Base-by-base conservation (phyloP, 2,797 vertebrate genomes). In the Catostomus latipinnis region DNA sequence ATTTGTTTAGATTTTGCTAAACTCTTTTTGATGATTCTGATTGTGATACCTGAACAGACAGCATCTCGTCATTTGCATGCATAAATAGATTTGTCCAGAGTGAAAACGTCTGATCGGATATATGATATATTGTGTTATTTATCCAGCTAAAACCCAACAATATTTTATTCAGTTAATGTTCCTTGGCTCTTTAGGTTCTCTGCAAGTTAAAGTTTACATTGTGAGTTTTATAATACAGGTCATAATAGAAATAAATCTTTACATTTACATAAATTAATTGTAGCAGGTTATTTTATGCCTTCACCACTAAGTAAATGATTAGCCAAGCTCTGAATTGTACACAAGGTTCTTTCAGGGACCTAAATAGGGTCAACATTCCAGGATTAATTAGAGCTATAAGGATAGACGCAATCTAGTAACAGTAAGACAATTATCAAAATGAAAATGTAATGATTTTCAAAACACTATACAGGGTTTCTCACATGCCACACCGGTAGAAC, bases 11-110 rank as follows among this genome's bases (percentile, higher is more conserved):
- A 6, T 63, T 56, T 66, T 4, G 18, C 46, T 34, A 4, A 56
- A 49, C 58, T 56, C 18, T 54, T 75, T 52, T 46, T 75, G 73
- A 75, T 65, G 45, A 50, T 34, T 56, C 52, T 22, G 34, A 54
- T 67, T 67, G 56, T 18, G 34, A 76, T 18, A 76, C 18, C 9
- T 48, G 34, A 56, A 46, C 6, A 1, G 54, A 34, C 2, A 57
- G n/a, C 54, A 34, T 60, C 11, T 22, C 8, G 1, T 6, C 14
- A 14, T 52, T 50, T 34, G 34, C 12, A 2, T 7, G 14, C 43
- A 57, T 14, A 34, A 10, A n/a, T 13, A 49, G 4, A 6, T 43
- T 62, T 43, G 49, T n/a, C 16, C 22, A 0, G 16, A 52, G 43
- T 4, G 0, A 1, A 52, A 73, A 50, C 16, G 22, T 73, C 12